Evolutionary conservation across 1,140 invertebrate genomes (phyloP), one percentile per base, ranked within the genome.

Genomic region (Steinernema khuongi): DNA sequence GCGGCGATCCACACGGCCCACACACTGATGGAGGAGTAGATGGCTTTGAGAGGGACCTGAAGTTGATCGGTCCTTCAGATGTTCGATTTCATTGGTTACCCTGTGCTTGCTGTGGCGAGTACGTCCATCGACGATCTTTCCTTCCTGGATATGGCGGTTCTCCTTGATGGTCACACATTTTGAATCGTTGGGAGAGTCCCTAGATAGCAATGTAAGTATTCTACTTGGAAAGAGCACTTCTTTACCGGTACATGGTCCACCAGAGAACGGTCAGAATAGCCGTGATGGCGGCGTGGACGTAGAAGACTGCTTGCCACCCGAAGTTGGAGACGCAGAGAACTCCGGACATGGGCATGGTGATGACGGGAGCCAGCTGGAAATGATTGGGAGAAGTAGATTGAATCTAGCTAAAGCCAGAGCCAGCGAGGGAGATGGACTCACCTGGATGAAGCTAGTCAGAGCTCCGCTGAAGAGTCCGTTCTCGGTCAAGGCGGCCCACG

Each of bases 1-100:
- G 75, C 77, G 2, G 73, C 77, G 18, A 78, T 72, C 77, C 77
- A 78, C 1, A 78, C 68, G 1, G 68, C 77, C 77, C 77, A 78
- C n/a, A 78, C 60, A 1, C 73, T 68, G 4, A 74, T 74, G 32
- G 76, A 75, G 0, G 74, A 60, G 1, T 72, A 36, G 66, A 77
- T 77, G 11, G 67, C 70, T 7, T 72, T 72, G 31, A 66, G 1
- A 4, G 44, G 33, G 32, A 28, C 26, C 33, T 28, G 70, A 4
- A 71, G n/a, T 18, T 1, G 50, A 1, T 32, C 22, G 17, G 50
- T 71, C 17, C n/a, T 33, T 43, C 22, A 32, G 1, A 2, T 17
- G 29, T n/a, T 11, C 1, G 1, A 18, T n/a, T 29, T 7, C 32
- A n/a, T 4, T 71, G 28, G 28, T 71, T 44, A 29, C 33, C 33